Evolutionary conservation across 2,888 invertebrate species (phyloP), one percentile per base, ranked within the genome.

Genomic region (Abrostola triplasia): DNA sequence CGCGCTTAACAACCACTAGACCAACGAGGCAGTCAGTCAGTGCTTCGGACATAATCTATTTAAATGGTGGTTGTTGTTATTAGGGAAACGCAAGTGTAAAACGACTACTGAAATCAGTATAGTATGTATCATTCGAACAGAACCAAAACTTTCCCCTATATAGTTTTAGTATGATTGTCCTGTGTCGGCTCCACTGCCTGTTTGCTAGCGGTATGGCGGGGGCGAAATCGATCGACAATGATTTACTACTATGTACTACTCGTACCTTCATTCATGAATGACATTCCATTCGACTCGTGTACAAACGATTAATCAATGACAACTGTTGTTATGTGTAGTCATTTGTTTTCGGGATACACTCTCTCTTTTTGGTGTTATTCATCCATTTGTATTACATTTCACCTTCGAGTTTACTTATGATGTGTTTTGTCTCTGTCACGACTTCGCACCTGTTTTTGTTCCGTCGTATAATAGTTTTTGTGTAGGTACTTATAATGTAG

Each of bases 231-330:
- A 81, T 83, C 77, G 73, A 76, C 78, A 82, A 85, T 88, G 86
- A 89, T 88, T 84, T 87, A 88, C 84, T 78, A 83, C 83, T 74
- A 82, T 80, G 76, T 79, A 81, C 82, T 73, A 79, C 24, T 24
- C 24, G 24, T 24, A 24, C 78, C 77, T 79, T 76, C 83, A 85
- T 90, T 88, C 88, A 90, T 84, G 83, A 86, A 76, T 79, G 81
- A 76, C 80, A 83, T 81, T 78, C 78, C 61, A 71, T 77, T 80
- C 74, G 56, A 65, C 60, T 68, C 71, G 76, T 67, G 67, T 75
- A 67, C 56, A 50, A 67, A 67, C 85, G 57, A 90, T 90, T 84
- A 84, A 85, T 90, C 88, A 88, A 83, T 84, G 88, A 83, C 85
- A 84, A 73, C 79, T 81, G 81, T 76, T 79, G 81, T 83, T 86